Base-by-base conservation (phyloP, 2,797 vertebrate species). In the Siniperca obscura region DNA sequence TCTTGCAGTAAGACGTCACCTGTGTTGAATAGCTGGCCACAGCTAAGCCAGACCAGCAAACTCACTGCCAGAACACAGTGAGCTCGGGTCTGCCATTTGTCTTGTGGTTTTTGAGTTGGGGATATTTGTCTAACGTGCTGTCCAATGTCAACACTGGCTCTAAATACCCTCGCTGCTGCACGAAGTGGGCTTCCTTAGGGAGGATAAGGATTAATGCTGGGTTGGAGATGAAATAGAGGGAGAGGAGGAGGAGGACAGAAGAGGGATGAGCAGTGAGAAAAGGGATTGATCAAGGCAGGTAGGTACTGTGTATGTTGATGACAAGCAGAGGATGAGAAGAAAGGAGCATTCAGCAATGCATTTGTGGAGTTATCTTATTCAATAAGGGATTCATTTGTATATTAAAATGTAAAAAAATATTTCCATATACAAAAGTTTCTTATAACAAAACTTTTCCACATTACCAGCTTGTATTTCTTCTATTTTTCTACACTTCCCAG, bases 111-210 rank as follows among this genome's bases (percentile, higher is more conserved):
- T 91, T 87, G 79, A 93, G 90, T 91, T 79, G 70, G 80, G 86
- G 92, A 92, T 93, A 93, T 94, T 94, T 94, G 93, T 94, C 90
- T 93, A 90, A 91, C 88, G 60, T 60, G 81, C 91, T 61, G 91
- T 95, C 94, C 94, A 95, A 93, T 92, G 92, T 95, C 94, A 95
- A 95, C 94, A 96, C 77, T 73, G 67, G 82, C 89, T 93, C 92
- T 89, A 92, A 93, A 95, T 94, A 94, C 91, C 87, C 86, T 85
- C 40, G 60, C 79, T 77, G 86, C 92, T 87, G 81, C 88, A 93
- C 84, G 83, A 90, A 94, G 93, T 93, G 85, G 89, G 87, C 81
- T 91, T 93, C 93, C 91, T 92, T 19, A 50, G 91, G 90, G 91
- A 93, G 92, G 91, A 87, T 86, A 62, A 91, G 86, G 90, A 93